phyloP scores from a whole-genome alignment of 2,888 invertebrate genomes.

The Xiphydria camelus region DNA sequence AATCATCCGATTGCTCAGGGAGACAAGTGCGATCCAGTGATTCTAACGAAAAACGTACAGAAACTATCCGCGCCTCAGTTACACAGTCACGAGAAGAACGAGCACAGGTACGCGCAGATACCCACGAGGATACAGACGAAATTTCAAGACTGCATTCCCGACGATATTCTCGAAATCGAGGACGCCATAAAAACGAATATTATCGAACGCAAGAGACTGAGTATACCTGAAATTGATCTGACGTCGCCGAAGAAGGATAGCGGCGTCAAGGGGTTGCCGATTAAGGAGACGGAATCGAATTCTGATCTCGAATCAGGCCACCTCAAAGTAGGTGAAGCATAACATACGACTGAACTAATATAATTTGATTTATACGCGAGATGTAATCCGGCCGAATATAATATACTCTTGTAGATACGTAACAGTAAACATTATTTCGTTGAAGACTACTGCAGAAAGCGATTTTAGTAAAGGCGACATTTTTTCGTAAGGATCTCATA shows the following conservation, averaged over 20 bases:
- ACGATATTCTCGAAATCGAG: slow-evolving; percentile 41
- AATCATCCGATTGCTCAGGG: slow-evolving; percentile 18
- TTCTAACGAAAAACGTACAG: slow-evolving; percentile 39
- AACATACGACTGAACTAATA: too few species aligned
- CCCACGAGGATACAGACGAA: slow-evolving; percentile 19
- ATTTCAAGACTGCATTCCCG: slow-evolving; percentile 17
- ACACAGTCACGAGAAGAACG: slow-evolving; percentile 30
- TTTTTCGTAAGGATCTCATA: too few species aligned
- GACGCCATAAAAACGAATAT: slow-evolving; percentile 48
- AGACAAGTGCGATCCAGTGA: slow-evolving; percentile 37
- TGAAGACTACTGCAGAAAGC: too few species aligned
- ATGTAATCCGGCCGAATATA: too few species aligned
- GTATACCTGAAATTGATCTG: slow-evolving; percentile 30
- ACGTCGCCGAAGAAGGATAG: slow-evolving; percentile 10
- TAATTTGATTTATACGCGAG: too few species aligned
- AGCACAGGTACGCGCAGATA: slow-evolving; percentile 32
- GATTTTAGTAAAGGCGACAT: too few species aligned
- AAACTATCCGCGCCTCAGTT: slow-evolving; percentile 27
- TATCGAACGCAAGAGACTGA: slow-evolving; percentile 38
- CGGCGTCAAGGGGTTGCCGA: too few species aligned
- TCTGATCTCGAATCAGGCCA: too few species aligned
- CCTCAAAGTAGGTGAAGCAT: too few species aligned
- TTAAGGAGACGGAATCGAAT: too few species aligned
- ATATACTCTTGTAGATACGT: too few species aligned
- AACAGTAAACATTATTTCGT: too few species aligned